Evolutionary conservation across 2,888 invertebrate species (phyloP).

Genomic region (Phyto melanocephala): DNA sequence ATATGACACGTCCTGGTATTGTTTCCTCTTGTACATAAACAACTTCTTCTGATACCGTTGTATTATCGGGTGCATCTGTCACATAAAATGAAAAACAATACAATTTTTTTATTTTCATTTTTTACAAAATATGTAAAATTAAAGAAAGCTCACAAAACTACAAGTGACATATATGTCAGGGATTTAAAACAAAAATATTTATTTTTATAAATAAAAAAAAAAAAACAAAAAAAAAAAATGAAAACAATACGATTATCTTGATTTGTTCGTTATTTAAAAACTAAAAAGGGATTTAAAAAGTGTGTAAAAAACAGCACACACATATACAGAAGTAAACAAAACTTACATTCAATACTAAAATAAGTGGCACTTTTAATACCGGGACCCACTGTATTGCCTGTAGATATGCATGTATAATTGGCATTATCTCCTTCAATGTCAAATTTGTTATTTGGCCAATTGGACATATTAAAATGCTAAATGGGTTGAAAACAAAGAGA

Average conservation of each 20-base stretch:
- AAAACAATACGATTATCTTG: conserved; percentile 50
- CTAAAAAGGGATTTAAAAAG: conserved; percentile 32
- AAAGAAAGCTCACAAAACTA: conserved; percentile 41
- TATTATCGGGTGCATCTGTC: conserved; percentile 90
- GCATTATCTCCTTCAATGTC: conserved; percentile 88
- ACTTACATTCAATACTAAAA: conserved; percentile 94
- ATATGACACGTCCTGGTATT: conserved; percentile 80
- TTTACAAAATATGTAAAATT: conserved; percentile 7
- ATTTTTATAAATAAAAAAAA: conserved; percentile 3
- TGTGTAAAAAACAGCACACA: background rate
- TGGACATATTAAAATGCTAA: conserved; percentile 90
- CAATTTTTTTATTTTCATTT: conserved; percentile 15
- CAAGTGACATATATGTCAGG: conserved; percentile 59
- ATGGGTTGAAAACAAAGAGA: background rate
- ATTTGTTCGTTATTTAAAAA: conserved; percentile 35
- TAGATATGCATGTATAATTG: conserved; percentile 91
- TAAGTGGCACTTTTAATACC: conserved; percentile 91
- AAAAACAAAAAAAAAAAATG: background rate
- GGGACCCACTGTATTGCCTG: conserved; percentile 86
- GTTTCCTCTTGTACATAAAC: conserved; percentile 80
- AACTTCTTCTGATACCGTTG: conserved; percentile 82
- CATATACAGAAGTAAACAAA: background rate
- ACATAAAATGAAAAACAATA: conserved; percentile 61
- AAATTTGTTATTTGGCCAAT: conserved; percentile 88
- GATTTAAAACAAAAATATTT: conserved; percentile 27